Evolutionary conservation across 35 echinoderm and acorn worm species (phyloP).

Genomic region (Diadema setosum): DNA sequence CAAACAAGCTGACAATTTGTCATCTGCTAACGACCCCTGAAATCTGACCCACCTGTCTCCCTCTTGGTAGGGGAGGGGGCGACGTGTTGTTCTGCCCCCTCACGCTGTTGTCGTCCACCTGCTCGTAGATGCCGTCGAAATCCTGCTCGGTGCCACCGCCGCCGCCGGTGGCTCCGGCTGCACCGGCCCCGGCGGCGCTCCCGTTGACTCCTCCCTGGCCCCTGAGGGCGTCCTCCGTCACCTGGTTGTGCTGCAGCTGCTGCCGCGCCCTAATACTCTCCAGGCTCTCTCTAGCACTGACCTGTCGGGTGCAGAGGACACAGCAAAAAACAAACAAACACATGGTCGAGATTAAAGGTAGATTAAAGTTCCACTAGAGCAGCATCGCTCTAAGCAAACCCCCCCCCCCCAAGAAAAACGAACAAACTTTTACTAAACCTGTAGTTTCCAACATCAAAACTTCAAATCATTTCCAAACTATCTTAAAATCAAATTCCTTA

Average conservation of each 20-base stretch:
- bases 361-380: too few species aligned
- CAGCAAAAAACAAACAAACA: too few species aligned
- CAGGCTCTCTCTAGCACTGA: conserved; percentile 53
- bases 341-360: too few species aligned
- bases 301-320: too few species aligned
- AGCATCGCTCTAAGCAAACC: too few species aligned
- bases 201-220: background rate
- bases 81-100: background rate
- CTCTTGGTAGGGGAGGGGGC: background rate
- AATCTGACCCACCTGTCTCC: background rate
- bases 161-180: background rate
- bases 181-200: background rate
- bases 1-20: too few species aligned
- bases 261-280: conserved; percentile 32
- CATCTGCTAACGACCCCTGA: too few species aligned
- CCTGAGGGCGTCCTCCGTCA: background rate
- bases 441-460: too few species aligned
- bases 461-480: too few species aligned
- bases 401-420: too few species aligned
- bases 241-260: background rate
- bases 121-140: conserved; percentile 42
- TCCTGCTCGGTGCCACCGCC: background rate
- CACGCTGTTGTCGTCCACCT: conserved; percentile 30
- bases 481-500: too few species aligned
- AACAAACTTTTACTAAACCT: too few species aligned